phyloP scores from a whole-genome alignment of 2,113 vertebrate species.

The Nematolebias whitei region DNA sequence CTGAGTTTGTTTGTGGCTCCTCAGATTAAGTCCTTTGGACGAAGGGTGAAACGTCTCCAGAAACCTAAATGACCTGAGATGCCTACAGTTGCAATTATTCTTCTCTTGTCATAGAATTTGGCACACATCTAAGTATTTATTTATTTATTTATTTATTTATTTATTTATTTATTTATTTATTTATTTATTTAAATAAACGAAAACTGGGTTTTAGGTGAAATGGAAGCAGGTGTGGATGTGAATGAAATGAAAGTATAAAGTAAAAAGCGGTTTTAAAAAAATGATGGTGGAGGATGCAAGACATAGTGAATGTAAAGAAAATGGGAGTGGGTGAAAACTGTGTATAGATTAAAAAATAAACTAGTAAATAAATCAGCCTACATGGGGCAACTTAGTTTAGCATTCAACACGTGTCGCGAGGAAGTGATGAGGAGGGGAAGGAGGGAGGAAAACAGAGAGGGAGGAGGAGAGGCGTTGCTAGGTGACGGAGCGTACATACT shows the following conservation, averaged over 20 bases:
- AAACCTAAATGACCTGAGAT: neutral
- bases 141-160: too few relatives aligned
- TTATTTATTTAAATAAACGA: neutral
- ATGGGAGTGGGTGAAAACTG: neutral
- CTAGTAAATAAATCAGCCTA: conserved; percentile 40
- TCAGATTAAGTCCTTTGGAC: too few relatives aligned
- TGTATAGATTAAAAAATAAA: too few relatives aligned
- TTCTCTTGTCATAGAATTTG: neutral
- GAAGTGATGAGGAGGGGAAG: conserved; percentile 68
- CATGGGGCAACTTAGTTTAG: conserved; percentile 74
- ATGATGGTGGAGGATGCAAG: neutral
- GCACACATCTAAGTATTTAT: neutral
- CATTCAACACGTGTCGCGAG: conserved; percentile 84
- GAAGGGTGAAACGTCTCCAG: too few relatives aligned
- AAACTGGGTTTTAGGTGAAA: neutral
- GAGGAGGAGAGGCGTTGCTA: conserved; percentile 76
- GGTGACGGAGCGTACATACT: conserved; percentile 84
- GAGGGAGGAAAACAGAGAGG: conserved; percentile 29
- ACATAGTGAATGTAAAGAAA: neutral
- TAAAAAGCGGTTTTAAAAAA: neutral
- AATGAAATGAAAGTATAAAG: neutral
- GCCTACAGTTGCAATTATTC: neutral
- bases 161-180: too few relatives aligned
- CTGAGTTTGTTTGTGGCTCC: too few relatives aligned
- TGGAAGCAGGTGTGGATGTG: neutral